phyloP scores from a whole-genome alignment of 2,797 vertebrate species.

The Anomalospiza imberbis region DNA sequence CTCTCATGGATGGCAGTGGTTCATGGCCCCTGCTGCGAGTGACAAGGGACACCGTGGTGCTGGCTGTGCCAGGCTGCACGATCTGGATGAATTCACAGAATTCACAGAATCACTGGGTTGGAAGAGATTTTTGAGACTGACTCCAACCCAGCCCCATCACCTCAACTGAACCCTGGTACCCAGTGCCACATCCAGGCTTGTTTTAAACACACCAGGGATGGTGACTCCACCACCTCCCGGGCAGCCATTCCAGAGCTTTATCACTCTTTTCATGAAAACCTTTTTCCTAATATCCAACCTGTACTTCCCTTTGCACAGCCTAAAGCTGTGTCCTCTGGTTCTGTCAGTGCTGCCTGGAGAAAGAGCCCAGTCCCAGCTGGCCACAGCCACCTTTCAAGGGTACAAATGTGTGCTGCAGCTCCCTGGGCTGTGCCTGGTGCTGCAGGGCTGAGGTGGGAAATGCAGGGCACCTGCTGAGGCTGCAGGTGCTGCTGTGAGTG shows the following conservation, averaged over 20 bases:
- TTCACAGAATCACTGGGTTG: background rate
- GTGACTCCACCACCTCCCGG: background rate
- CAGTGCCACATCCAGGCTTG: background rate
- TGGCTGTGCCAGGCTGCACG: background rate
- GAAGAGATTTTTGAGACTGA: background rate
- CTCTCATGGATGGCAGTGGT: background rate
- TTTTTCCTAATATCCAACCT: background rate
- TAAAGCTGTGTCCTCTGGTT: background rate
- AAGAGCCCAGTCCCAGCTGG: too few relatives aligned
- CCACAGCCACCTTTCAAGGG: background rate
- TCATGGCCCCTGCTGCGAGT: background rate
- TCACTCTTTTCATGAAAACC: accelerated
- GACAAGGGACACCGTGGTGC: background rate
- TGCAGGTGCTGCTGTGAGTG: background rate
- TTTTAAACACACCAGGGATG: background rate
- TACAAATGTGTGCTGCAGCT: background rate
- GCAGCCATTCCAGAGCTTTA: background rate
- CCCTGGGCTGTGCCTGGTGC: background rate
- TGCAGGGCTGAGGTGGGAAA: background rate
- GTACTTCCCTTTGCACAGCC: background rate
- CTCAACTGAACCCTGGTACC: background rate
- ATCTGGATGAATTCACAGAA: background rate
- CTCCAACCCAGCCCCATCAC: background rate
- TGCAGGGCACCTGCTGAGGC: background rate
- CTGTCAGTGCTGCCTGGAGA: background rate